Evolutionary conservation across 2,888 invertebrate genomes (phyloP), one percentile per base, ranked within the genome.

Genomic region (Mesorhabditis spiculigera): DNA sequence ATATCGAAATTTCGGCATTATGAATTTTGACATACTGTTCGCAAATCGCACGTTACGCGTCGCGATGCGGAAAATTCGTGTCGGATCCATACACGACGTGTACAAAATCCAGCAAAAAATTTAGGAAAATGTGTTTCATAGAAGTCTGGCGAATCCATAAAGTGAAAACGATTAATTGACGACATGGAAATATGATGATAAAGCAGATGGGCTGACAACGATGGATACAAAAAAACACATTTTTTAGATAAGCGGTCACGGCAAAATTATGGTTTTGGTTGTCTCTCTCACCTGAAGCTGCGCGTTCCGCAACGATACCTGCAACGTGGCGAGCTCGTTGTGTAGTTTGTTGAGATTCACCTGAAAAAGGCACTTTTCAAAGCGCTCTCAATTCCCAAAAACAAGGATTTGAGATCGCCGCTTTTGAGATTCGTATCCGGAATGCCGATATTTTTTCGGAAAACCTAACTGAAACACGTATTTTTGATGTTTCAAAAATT

Each of bases 271-370:
- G 13, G 28, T 16, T 8, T 68, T 8, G 16, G 13, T 28, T 28
- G 28, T 28, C 28, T 28, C 8, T 43, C 66, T 16, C 13, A 77
- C 81, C 69, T 82, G 78, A 10, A 83, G 73, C 68, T 84, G 80
- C 1, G 75, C 72, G 65, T 82, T 83, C 10, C 82, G 71, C 4
- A 84, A 67, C 0, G 79, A 76, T 42, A 85, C 83, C 72, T 83
- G 83, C 4, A 84, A 73, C 4, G 78, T 74, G 13, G 83, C 84
- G 5, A 85, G 68, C 68, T 84, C 83, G 13, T 80, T 71, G 71
- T 77, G 66, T 64, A 63, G 44, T 13, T 70, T 66, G 13, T 65
- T 58, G 8, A 50, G 58, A 4, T 43, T 65, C 4, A 16, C 16
- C 13, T 43, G 66, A 43, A 43, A 65, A 65, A 43, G 10, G 4